Conservation (phyloP, 2,888 invertebrate genomes). For the Cosmopolites sordidus region DNA sequence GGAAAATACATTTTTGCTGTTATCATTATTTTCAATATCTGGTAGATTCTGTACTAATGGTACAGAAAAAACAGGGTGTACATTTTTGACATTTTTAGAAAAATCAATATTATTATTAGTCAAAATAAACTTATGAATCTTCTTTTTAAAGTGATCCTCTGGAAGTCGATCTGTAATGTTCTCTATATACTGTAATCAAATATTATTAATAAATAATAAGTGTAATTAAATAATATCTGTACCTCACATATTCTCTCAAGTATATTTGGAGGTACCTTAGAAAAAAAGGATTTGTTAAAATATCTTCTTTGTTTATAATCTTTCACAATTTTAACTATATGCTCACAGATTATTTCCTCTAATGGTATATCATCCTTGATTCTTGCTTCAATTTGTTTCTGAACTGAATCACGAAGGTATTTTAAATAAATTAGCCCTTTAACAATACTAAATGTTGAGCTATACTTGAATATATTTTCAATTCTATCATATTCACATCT, state of each 20-base stretch:
- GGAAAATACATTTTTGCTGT: slow-evolving; percentile 24
- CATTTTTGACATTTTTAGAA: slow-evolving; percentile 13
- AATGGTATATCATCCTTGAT: slow-evolving; percentile 31
- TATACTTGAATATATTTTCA: slow-evolving; percentile 32
- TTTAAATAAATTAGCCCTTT: slow-evolving; percentile 33
- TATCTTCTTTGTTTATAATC: slow-evolving; percentile 27
- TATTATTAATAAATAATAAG: slow-evolving; percentile 4
- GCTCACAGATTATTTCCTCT: slow-evolving; percentile 28
- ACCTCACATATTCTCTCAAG: slow-evolving; percentile 31
- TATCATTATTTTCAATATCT: slow-evolving; percentile 27
- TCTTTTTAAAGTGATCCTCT: slow-evolving; percentile 27
- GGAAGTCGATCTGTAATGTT: slow-evolving; percentile 33
- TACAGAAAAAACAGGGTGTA: slow-evolving; percentile 35
- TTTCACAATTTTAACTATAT: slow-evolving; percentile 27
- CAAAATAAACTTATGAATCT: not conserved
- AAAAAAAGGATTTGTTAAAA: slow-evolving; percentile 30
- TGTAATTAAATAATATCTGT: slow-evolving; percentile 1
- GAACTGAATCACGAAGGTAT: slow-evolving; percentile 29
- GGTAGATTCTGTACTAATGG: slow-evolving; percentile 35
- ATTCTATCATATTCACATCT: slow-evolving; percentile 35
- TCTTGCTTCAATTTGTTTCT: slow-evolving; percentile 27
- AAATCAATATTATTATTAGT: slow-evolving; percentile 14
- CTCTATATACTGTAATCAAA: slow-evolving; percentile 31
- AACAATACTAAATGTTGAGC: slow-evolving; percentile 24
- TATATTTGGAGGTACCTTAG: slow-evolving; percentile 26